Conservation (phyloP, 2,888 invertebrate species). For the Parapristionchus giblindavisi region DNA sequence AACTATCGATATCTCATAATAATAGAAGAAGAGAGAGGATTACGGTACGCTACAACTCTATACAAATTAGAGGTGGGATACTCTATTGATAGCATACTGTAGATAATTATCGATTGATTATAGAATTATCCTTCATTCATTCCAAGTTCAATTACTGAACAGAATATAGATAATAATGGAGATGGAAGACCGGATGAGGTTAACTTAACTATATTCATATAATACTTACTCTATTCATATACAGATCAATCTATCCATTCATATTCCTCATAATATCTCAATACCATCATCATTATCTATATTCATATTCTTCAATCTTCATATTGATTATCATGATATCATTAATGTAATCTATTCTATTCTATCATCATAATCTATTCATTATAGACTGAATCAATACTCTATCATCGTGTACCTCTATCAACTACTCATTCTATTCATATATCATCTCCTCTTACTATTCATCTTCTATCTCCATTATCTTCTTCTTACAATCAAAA, state of each 20-base stretch:
- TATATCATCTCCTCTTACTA: slow-evolving; percentile 20
- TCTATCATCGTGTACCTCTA: slow-evolving; percentile 21
- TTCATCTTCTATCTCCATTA: slow-evolving; percentile 16
- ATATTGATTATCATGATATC: slow-evolving; percentile 30
- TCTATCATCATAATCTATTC: background rate
- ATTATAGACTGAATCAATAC: slow-evolving; percentile 8
- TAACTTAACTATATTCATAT: background rate
- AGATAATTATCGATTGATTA: background rate
- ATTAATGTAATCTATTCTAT: background rate
- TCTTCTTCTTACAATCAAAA: background rate
- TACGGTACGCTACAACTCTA: slow-evolving; percentile 16
- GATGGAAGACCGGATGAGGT: slow-evolving; percentile 33
- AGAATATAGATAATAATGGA: slow-evolving; percentile 3
- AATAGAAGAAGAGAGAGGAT: slow-evolving; percentile 4
- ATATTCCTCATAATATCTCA: slow-evolving; percentile 21
- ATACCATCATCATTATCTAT: background rate
- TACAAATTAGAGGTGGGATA: slow-evolving; percentile 17
- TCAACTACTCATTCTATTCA: slow-evolving; percentile 13
- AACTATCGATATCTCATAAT: slow-evolving; percentile 42
- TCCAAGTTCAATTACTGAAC: background rate
- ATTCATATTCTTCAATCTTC: slow-evolving; percentile 31
- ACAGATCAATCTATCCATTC: slow-evolving; percentile 10
- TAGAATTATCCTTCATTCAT: background rate
- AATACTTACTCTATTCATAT: background rate
- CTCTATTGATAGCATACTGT: too few species aligned